Evolutionary conservation across 2,113 vertebrate genomes (phyloP), one percentile per base, ranked within the genome.

Genomic region (Phalacrocorax brasilianus): DNA sequence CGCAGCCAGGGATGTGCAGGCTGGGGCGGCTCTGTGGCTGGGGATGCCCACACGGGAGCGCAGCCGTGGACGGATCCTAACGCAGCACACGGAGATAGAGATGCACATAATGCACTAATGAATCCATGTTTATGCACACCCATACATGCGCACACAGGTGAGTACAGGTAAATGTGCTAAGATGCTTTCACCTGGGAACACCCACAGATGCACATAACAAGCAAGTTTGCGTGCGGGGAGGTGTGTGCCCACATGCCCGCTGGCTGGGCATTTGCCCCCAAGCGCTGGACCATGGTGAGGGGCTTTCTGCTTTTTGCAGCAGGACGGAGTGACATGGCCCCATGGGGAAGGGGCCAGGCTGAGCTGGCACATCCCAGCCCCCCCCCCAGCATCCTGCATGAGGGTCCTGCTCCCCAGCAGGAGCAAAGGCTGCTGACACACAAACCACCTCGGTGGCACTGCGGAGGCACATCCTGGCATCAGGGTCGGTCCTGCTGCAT

Each of bases 21-120:
- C 18, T 11, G 35, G 72, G 42, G 80, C 1, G 8, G 71, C 14
- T 2, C 1, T 8, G 0, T 0, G 3, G 45, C 30, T 0, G 0
- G 50, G n/a, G 33, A 58, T 1, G 5, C 18, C 40, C 26, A 4
- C 0, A 8, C 0, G 4, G 67, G 16, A 16, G 45, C 32, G n/a
- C 42, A 70, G 80, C 33, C 3, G 1, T 1, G 32, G 58, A 32
- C 0, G 10, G 52, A 40, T n/a, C 38, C 86, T 8, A 44, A 21
- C 0, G 5, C 15, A 33, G 89, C 71, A 30, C 33, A 11, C 0
- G 9, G 89, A 52, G 73, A 4, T 22, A 85, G 50, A 78, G 40
- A 30, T 13, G 40, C 6, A 33, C 6, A 3, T 0, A 5, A 26
- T 14, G 44, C 15, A 3, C 33, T 6, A 16, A 32, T 2, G 8